These are phyloP conservation scores for Centropyge bicolor DNA, from an alignment of 2,797 vertebrate species.

Conservation along the genomic window DNA sequence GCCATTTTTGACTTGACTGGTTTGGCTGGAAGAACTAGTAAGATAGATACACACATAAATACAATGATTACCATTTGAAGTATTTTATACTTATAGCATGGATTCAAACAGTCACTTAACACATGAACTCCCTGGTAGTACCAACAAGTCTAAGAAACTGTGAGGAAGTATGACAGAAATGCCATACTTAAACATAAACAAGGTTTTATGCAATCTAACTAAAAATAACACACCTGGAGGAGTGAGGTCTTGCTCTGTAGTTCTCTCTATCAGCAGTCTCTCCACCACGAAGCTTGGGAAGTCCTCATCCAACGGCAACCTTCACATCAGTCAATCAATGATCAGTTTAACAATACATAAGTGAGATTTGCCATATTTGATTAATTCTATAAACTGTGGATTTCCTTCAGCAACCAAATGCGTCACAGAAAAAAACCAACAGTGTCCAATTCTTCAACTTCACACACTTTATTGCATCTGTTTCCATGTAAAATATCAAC, in stretches of 20 bases:
- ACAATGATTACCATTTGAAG: background rate
- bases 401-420: background rate
- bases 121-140: background rate
- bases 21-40: constrained; percentile 91
- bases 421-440: background rate
- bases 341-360: background rate
- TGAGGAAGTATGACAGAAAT: background rate
- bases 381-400: background rate
- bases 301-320: constrained; percentile 74
- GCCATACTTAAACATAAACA: background rate
- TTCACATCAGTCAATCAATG: constrained; percentile 42
- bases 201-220: background rate
- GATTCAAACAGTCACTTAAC: background rate
- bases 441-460: background rate
- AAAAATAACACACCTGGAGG: constrained; percentile 73
- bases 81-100: background rate
- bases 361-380: background rate
- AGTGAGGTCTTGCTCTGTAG: constrained; percentile 72
- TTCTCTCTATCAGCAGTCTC: constrained; percentile 80
- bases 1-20: constrained; percentile 86
- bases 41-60: constrained; percentile 19
- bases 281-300: constrained; percentile 78
- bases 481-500: background rate
- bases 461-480: background rate
- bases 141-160: background rate